Percentiles rank a stretch among this genome's conserved stretches.
Conservation (phyloP, 2,113 vertebrate genomes). For the Trematomus loennbergii region DNA sequence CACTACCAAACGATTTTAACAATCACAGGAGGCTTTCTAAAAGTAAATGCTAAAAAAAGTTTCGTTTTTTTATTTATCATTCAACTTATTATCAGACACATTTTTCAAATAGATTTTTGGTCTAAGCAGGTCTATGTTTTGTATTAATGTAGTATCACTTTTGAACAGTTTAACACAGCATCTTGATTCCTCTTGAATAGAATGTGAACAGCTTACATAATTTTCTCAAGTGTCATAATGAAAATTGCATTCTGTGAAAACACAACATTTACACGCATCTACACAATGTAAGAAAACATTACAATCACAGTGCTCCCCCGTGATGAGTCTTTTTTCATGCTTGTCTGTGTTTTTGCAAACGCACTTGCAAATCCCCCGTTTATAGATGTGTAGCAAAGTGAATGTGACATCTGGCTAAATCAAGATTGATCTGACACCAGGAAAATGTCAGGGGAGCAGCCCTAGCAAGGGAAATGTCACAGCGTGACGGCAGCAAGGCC, state of each 20-base stretch:
- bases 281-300: slow-evolving; percentile 22
- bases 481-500: slow-evolving; percentile 48
- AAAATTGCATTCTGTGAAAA: background rate
- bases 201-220: slow-evolving; percentile 1
- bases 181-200: background rate
- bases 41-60: background rate
- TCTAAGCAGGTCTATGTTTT: background rate
- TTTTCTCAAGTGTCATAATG: slow-evolving; percentile 11
- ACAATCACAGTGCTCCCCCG: slow-evolving; percentile 19
- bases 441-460: slow-evolving; percentile 84
- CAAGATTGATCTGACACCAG: slow-evolving; percentile 86
- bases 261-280: background rate
- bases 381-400: slow-evolving; percentile 78
- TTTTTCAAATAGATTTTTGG: background rate
- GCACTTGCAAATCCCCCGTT: slow-evolving; percentile 59
- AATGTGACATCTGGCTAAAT: slow-evolving; percentile 83
- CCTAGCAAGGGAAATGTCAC: slow-evolving; percentile 83
- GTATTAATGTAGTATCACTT: background rate
- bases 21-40: slow-evolving; percentile 5
- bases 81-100: slow-evolving; percentile 12
- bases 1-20: slow-evolving; percentile 8
- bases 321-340: slow-evolving; percentile 52
- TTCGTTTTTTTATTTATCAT: slow-evolving; percentile 6
- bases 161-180: background rate
- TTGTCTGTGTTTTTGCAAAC: slow-evolving; percentile 37